Conservation (phyloP, 2,797 vertebrate species). For the Coregonus suidteri region DNA sequence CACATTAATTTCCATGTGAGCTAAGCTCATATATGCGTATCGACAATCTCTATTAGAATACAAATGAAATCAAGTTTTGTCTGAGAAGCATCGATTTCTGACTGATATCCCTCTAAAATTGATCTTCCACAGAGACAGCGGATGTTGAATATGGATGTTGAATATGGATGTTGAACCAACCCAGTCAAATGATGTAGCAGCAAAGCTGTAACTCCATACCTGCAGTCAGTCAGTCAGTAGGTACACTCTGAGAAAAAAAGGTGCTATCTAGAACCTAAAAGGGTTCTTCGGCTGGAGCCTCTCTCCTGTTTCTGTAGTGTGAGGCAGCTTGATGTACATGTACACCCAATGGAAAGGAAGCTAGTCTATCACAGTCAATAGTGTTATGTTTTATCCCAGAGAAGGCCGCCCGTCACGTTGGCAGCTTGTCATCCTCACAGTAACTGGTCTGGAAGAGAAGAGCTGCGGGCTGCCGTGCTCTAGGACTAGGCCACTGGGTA, state of each 20-base stretch:
- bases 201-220: neutral
- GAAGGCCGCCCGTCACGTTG: constrained; percentile 39
- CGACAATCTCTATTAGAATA: neutral
- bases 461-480: constrained; percentile 36
- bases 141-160: neutral
- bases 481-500: constrained; percentile 1
- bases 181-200: neutral
- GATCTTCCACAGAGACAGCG: neutral
- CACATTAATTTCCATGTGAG: neutral
- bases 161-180: neutral
- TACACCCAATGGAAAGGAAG: too few species aligned
- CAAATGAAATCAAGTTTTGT: neutral
- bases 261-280: too few species aligned
- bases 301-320: too few species aligned
- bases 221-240: too few species aligned
- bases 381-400: neutral
- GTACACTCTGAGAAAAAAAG: too few species aligned
- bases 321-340: too few species aligned
- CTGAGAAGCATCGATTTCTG: too few species aligned
- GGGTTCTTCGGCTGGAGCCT: too few species aligned
- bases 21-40: neutral
- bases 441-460: constrained; percentile 55
- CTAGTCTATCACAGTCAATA: neutral
- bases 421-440: constrained; percentile 43
- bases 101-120: neutral